Evolutionary conservation across 2,797 vertebrate genomes (phyloP).

Genomic region (Catostomus latipinnis): DNA sequence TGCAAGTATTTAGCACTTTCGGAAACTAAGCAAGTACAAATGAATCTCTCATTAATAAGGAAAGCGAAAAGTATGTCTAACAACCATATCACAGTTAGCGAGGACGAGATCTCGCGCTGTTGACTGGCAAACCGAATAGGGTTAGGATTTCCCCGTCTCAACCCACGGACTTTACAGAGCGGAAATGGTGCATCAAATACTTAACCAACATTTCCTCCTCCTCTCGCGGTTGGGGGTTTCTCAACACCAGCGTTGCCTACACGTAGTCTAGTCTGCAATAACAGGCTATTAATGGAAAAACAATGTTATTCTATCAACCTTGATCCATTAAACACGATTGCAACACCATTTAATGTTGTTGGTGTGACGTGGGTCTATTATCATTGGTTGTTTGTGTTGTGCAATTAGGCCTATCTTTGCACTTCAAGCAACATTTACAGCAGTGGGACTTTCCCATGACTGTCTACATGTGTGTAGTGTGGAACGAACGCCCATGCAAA

Average conservation of each 20-base stretch:
- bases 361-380: constrained; percentile 50
- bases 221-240: constrained; percentile 65
- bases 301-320: constrained; percentile 49
- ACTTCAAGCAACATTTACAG: constrained; percentile 46
- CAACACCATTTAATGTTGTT: constrained; percentile 14
- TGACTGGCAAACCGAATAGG: constrained; percentile 53
- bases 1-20: not conserved
- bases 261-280: constrained; percentile 38
- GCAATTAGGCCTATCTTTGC: constrained; percentile 44
- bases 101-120: constrained; percentile 28
- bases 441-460: constrained; percentile 60
- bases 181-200: constrained; percentile 66
- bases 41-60: not conserved
- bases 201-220: constrained; percentile 68
- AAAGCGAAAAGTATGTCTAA: not conserved
- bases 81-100: constrained; percentile 14
- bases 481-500: constrained; percentile 67
- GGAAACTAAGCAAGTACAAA: not conserved
- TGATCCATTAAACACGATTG: constrained; percentile 39
- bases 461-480: constrained; percentile 60
- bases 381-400: constrained; percentile 38
- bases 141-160: constrained; percentile 66
- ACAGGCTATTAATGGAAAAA: constrained; percentile 37
- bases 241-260: constrained; percentile 48
- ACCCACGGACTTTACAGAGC: constrained; percentile 70